Evolutionary conservation across 2,113 vertebrate species (phyloP).

Genomic region (Brienomyrus brachyistius): DNA sequence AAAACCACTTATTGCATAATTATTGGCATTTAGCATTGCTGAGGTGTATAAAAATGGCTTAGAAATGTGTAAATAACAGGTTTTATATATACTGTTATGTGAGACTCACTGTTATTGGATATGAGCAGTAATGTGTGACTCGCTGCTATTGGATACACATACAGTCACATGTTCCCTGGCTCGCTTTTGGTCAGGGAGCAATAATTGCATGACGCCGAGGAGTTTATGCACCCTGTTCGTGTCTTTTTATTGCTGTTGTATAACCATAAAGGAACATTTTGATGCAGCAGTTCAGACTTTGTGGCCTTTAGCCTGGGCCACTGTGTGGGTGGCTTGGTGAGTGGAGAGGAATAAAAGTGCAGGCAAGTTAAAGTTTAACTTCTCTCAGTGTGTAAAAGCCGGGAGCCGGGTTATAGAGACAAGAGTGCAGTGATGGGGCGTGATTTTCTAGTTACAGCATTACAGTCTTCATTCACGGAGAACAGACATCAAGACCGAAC

Average conservation of each 20-base stretch:
- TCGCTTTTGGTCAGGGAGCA: background rate
- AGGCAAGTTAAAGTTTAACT: background rate
- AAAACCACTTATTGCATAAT: background rate
- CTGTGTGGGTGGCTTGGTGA: background rate
- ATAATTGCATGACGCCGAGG: background rate
- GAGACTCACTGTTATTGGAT: background rate
- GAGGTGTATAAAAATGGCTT: background rate
- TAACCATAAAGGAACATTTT: background rate
- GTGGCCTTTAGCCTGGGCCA: background rate
- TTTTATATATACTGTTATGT: background rate
- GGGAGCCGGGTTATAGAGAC: background rate
- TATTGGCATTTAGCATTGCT: background rate
- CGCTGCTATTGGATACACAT: background rate
- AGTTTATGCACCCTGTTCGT: background rate
- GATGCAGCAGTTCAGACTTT: background rate
- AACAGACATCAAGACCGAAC: too few relatives aligned
- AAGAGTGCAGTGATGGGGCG: background rate
- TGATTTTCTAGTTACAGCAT: background rate
- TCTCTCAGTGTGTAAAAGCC: background rate
- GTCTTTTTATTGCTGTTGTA: background rate
- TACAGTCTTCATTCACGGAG: background rate
- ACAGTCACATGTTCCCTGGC: background rate
- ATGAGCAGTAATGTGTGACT: background rate
- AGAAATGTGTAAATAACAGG: background rate
- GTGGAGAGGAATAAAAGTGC: background rate